Base-by-base conservation (phyloP, 2,113 vertebrate genomes). In the Phaetusa simplex region DNA sequence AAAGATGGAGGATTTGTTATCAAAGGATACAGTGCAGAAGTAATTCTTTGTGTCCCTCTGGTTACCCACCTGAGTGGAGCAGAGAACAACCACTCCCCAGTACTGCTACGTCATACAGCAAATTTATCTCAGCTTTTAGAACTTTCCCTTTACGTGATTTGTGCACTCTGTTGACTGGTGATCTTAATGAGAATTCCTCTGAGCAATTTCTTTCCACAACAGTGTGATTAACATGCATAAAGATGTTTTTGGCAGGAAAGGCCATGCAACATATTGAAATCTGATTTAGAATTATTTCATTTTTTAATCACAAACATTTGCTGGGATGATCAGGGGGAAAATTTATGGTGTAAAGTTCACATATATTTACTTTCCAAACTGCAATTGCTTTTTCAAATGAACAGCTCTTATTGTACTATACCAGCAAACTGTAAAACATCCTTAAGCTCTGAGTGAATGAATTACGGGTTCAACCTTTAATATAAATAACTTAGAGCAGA, bases 381-480 rank as follows among this genome's bases (percentile, higher is more conserved):
- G 98, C 98, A 97, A 97, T 29, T 94, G 79, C 90, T 98, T 95
- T 98, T 97, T 95, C 82, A 95, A 97, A 98, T 98, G 98, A 98
- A 98, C 96, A 98, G 98, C 97, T 96, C 79, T 94, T 73, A 36
- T 38, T 55, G 56, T 38, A 49, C 24, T 85, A 2, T 30, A 82
- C 30, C 62, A 83, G 45, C 14, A 91, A 94, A 92, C 42, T 80
- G 42, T 62, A 94, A 93, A 45, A 90, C 11, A 66, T 36, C n/a
- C n/a, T 91, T 74, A 72, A 88, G 88, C 10, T 62, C 23, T 77
- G 50, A 59, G 29, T 64, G 69, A 91, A 72, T 64, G 69, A 91
- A 72, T 81, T 81, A 62, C 21, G 3, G 18, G 29, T 86, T 89
- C 69, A 91, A 42, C 13, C 34, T 86, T 49, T 40, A 86, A 23